Conservation (phyloP, 2,797 vertebrate species). For the Sternotherus odoratus region DNA sequence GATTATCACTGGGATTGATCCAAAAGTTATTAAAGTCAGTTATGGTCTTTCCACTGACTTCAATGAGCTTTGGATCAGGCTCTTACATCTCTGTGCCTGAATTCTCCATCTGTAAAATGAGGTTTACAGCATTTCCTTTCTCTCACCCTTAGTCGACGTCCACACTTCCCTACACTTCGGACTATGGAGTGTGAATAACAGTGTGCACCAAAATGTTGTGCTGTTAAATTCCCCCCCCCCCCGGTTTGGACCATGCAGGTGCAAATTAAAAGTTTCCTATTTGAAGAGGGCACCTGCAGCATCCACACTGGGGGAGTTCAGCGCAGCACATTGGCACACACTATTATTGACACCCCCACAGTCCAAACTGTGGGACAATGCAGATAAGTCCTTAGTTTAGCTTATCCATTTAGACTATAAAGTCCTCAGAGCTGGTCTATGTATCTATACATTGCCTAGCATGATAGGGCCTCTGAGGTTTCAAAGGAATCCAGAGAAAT, state of each 20-base stretch:
- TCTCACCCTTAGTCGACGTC: not conserved
- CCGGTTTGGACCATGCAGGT: too few species aligned
- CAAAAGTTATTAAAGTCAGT: not conserved
- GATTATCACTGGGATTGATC: accelerated
- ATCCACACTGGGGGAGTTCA: not conserved
- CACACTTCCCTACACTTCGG: not conserved
- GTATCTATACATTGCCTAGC: not conserved
- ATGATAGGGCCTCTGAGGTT: not conserved
- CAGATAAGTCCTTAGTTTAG: not conserved
- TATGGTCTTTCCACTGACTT: not conserved
- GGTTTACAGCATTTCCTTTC: not conserved
- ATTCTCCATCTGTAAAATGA: not conserved
- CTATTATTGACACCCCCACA: not conserved
- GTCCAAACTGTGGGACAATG: not conserved
- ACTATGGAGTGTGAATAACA: not conserved
- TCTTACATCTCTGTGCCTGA: not conserved
- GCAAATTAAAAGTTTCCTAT: too few species aligned
- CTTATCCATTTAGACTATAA: not conserved
- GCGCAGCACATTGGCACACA: not conserved
- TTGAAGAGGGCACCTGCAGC: too few species aligned
- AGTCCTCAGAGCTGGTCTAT: not conserved
- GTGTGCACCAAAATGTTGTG: not conserved
- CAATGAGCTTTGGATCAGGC: not conserved
- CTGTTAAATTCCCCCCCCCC: not conserved
- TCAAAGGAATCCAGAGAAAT: not conserved